Evolutionary conservation across 2,113 vertebrate species (phyloP).

Genomic region (Dicaeum eximium): DNA sequence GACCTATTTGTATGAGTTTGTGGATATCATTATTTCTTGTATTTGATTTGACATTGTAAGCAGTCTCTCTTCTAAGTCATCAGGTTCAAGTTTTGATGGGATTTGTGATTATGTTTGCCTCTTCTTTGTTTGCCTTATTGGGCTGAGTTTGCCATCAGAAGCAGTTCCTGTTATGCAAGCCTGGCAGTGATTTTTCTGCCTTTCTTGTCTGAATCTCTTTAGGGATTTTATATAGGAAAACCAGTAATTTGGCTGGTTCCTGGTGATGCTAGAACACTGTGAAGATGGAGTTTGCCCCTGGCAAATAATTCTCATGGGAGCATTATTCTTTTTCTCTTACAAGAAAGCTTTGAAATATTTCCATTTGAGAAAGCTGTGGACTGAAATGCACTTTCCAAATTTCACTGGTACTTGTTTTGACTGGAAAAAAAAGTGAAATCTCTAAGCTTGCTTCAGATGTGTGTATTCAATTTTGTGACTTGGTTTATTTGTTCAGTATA

Average conservation of each 20-base stretch:
- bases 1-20: background rate
- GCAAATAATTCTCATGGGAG: background rate
- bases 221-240: background rate
- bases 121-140: background rate
- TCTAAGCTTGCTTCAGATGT: background rate
- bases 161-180: background rate
- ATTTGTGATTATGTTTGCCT: background rate
- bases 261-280: background rate
- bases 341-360: background rate
- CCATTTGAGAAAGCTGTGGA: background rate
- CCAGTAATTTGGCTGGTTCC: background rate
- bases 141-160: background rate
- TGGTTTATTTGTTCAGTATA: background rate
- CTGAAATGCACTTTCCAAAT: background rate
- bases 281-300: background rate
- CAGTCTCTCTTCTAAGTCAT: background rate
- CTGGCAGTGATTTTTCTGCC: background rate
- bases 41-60: background rate
- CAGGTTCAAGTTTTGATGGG: background rate
- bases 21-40: background rate
- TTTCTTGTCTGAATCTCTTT: background rate
- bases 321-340: background rate
- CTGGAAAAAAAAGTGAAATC: background rate
- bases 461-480: background rate
- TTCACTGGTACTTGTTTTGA: background rate